Base-by-base conservation (phyloP, 2,797 vertebrate genomes). In the Aselliscus stoliczkanus region DNA sequence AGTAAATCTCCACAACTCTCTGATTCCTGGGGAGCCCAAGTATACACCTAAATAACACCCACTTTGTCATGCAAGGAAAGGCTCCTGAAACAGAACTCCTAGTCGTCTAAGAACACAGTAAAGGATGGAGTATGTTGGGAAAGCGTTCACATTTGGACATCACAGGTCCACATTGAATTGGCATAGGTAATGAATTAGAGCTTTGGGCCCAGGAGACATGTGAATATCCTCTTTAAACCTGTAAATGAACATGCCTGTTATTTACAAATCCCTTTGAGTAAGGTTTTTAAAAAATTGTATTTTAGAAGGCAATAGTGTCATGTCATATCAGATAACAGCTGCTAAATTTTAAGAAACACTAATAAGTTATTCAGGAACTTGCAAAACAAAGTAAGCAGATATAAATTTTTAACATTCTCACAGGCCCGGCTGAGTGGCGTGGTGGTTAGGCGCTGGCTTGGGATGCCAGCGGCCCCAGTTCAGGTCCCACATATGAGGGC, bases 391-490 rank as follows among this genome's bases (percentile, higher is more conserved):
- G 31, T 37, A 88, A 75, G 31, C 47, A 94, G 10, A 79, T 82
- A 77, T 85, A 91, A 95, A 89, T 90, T 95, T 92, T 47, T 82
- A 88, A 90, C 29, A 89, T 72, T 95, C 18, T 60, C 34, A 58
- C 21, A 89, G n/a, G n/a, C n/a, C n/a, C n/a, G n/a, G n/a, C n/a
- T n/a, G n/a, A n/a, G n/a, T n/a, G n/a, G n/a, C n/a, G n/a, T n/a
- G n/a, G n/a, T n/a, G n/a, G n/a, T n/a, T n/a, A n/a, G n/a, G n/a
- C n/a, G n/a, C n/a, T n/a, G n/a, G n/a, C n/a, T n/a, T n/a, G n/a
- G n/a, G n/a, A n/a, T n/a, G n/a, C n/a, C n/a, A n/a, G n/a, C n/a
- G n/a, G n/a, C n/a, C n/a, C n/a, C n/a, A n/a, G n/a, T n/a, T n/a
- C n/a, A n/a, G n/a, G n/a, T n/a, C n/a, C n/a, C n/a, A n/a, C n/a